Percentiles rank a stretch among this genome's conserved stretches.
Conservation (phyloP, 2,113 vertebrate species). For the Macroglossus sobrinus region DNA sequence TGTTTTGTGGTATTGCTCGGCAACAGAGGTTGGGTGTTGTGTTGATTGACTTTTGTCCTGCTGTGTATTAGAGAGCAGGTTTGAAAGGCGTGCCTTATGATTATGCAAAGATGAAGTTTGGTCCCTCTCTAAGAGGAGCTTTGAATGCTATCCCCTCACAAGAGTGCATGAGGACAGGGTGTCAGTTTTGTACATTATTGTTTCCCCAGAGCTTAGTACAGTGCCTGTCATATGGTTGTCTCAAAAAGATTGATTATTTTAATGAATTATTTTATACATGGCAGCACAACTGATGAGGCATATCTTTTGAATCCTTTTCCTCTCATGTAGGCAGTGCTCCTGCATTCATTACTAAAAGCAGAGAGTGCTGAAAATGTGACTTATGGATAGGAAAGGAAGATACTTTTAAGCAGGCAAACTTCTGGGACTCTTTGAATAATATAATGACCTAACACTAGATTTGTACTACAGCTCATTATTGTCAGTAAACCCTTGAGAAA, state of each 20-base stretch:
- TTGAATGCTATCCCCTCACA: background rate
- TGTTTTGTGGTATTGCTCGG: background rate
- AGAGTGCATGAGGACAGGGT: background rate
- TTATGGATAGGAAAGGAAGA: conserved; percentile 21
- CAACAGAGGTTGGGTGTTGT: background rate
- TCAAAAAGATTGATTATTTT: conserved; percentile 52
- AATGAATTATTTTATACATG: background rate
- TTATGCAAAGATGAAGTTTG: background rate
- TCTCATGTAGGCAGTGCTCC: background rate
- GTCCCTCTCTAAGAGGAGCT: background rate
- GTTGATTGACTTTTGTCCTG: background rate
- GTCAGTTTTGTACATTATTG: background rate
- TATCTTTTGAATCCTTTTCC: background rate
- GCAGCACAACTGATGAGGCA: background rate
- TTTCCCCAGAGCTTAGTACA: background rate
- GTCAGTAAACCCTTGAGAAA: conserved; percentile 74
- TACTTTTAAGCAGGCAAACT: conserved; percentile 21
- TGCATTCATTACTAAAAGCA: conserved; percentile 5
- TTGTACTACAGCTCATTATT: conserved; percentile 63
- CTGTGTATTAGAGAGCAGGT: background rate
- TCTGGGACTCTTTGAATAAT: conserved; percentile 45
- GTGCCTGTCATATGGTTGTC: background rate
- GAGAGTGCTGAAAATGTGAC: background rate
- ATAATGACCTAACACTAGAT: conserved; percentile 45
- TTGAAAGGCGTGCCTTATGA: background rate